Base-by-base conservation (phyloP, 2,113 vertebrate genomes). In the Steatornis caripensis region DNA sequence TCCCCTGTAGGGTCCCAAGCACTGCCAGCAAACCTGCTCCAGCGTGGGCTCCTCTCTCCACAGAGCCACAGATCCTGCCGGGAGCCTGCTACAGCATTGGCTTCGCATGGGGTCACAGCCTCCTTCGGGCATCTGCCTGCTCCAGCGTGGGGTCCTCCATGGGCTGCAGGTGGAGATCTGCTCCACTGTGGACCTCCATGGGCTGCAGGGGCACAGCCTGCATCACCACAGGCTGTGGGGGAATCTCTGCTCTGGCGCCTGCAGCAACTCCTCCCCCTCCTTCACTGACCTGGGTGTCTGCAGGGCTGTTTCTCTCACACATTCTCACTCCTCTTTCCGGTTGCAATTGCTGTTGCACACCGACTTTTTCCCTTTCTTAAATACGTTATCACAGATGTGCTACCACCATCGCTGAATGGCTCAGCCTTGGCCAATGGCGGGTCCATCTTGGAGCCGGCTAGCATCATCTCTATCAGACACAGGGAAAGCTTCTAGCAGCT, bases 41-140 rank as follows among this genome's bases (percentile, higher is more conserved):
- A 30, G 16, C 0, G 0, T 57, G 6, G 23, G 10, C 21, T 71
- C 3, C 6, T 55, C 55, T 22, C 11, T 68, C 10, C 8, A 1
- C 7, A 21, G 11, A 27, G 12, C 12, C 6, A 4, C 6, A n/a
- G 11, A 8, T 51, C 64, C 32, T 55, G 13, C 43, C 26, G 27
- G 48, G 18, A 41, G 11, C 13, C 46, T 46, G 36, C 13, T 86
- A 22, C 34, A 24, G 37, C 1, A 1, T 4, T 6, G 13, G 9
- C 12, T 78, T 1, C 21, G 14, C 22, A 1, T 2, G 10, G n/a
- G 19, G 26, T 41, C 9, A 17, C 16, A 8, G 51, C 75, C 32
- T 87, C 18, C 29, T 80, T 84, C 11, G 9, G 23, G 10, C 18
- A 14, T 65, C 13, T 3, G 2, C 18, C 20, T 87, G 12, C 24